Percentiles rank a stretch among this genome's conserved stretches.
Evolutionary conservation across 2,113 vertebrate genomes (phyloP).

Genomic region (Boleophthalmus pectinirostris): DNA sequence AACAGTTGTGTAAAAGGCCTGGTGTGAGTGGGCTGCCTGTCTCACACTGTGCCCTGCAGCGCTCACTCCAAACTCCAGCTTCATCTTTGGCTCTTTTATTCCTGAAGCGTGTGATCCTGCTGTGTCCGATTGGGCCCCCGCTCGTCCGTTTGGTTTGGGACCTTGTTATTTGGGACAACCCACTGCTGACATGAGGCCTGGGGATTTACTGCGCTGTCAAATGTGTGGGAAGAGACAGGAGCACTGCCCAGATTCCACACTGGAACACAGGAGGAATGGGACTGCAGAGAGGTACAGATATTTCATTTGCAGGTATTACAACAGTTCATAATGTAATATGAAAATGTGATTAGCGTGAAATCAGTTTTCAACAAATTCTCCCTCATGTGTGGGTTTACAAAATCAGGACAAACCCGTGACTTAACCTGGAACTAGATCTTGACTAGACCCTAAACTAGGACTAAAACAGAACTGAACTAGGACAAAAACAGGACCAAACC

Average conservation of each 20-base stretch:
- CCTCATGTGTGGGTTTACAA: too few relatives aligned
- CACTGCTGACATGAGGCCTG: constrained; percentile 1
- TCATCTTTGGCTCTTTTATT: constrained; percentile 11
- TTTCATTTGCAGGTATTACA: neutral
- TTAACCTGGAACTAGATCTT: too few relatives aligned
- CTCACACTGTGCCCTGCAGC: constrained; percentile 51
- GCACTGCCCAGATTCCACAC: neutral
- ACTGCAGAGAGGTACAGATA: neutral
- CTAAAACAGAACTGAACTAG: too few relatives aligned
- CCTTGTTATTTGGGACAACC: neutral
- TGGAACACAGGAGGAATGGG: neutral
- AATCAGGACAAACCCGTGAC: too few relatives aligned
- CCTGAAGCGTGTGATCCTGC: constrained; percentile 44
- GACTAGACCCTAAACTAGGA: too few relatives aligned
- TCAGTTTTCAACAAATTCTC: neutral
- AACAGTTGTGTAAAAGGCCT: constrained; percentile 28
- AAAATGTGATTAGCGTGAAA: neutral
- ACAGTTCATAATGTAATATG: neutral
- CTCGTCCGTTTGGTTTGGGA: constrained; percentile 7
- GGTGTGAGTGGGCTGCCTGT: constrained; percentile 40
- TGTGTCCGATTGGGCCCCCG: constrained; percentile 22
- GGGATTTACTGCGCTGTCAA: constrained; percentile 9
- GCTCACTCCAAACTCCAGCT: constrained; percentile 52
- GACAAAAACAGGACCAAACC: too few relatives aligned
- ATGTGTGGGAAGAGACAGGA: neutral